phyloP scores from a whole-genome alignment of 2,797 vertebrate genomes.

The Anabas testudineus region DNA sequence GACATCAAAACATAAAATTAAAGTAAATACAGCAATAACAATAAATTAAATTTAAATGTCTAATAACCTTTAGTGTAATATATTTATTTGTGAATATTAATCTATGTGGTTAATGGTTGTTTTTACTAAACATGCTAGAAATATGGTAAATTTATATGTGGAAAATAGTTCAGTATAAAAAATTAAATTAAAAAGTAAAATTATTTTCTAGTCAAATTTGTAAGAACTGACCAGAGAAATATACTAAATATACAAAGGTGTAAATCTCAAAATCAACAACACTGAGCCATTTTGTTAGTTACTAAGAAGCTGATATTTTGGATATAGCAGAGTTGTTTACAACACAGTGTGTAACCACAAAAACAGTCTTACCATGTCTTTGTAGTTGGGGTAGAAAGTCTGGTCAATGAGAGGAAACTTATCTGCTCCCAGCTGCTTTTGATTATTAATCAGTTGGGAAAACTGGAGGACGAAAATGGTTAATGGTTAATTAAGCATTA shows the following conservation, averaged over 20 bases:
- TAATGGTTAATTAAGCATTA: not conserved
- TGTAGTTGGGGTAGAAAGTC: constrained; percentile 98
- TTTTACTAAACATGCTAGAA: not conserved
- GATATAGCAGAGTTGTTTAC: constrained; percentile 9
- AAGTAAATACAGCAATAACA: not conserved
- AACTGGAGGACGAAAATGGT: constrained; percentile 83
- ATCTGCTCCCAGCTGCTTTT: constrained; percentile 91
- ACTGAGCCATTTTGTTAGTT: not conserved
- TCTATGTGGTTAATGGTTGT: not conserved
- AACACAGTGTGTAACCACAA: not conserved
- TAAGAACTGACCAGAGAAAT: not conserved
- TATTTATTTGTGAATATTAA: too few species aligned
- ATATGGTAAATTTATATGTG: not conserved
- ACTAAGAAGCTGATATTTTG: not conserved
- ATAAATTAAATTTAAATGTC: not conserved
- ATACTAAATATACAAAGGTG: not conserved
- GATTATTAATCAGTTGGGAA: constrained; percentile 93
- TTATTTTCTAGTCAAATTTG: not conserved
- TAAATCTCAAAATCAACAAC: constrained; percentile 1
- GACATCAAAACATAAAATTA: not conserved
- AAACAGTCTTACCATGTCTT: constrained; percentile 93
- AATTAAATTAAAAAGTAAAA: too few species aligned
- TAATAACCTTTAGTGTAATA: too few species aligned
- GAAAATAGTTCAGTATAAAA: not conserved
- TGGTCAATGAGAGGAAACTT: constrained; percentile 98